A percentile compares a stretch with the other conserved stretches of the same genome.
These are phyloP conservation scores for Dunckerocampus dactyliophorus DNA, from an alignment of 2,113 vertebrate genomes.

Conservation along the genomic window DNA sequence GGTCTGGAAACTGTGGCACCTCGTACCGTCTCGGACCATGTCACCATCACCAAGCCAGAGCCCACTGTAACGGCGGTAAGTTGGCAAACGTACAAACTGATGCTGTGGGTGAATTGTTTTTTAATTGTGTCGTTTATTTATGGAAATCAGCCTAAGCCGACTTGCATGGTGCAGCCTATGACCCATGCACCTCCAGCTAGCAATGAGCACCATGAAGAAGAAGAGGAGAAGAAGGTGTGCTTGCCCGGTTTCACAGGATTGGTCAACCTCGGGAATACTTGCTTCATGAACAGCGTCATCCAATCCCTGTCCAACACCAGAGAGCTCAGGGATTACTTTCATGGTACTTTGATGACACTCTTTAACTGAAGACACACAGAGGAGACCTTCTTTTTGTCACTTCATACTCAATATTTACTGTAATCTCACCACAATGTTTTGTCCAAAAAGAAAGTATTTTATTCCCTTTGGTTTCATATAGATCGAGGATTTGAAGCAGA, in stretches of 20 bases:
- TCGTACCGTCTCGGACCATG: slow-evolving; percentile 80
- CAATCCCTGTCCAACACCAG: slow-evolving; percentile 96
- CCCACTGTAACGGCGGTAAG: slow-evolving; percentile 81
- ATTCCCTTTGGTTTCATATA: slow-evolving; percentile 43
- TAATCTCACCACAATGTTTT: background rate
- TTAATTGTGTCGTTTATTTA: background rate
- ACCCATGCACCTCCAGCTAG: slow-evolving; percentile 81
- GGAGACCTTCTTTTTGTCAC: background rate
- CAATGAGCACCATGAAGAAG: slow-evolving; percentile 83
- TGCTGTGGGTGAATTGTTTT: background rate
- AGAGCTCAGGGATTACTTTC: slow-evolving; percentile 95
- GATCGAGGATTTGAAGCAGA: slow-evolving; percentile 92
- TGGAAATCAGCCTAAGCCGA: slow-evolving; percentile 85
- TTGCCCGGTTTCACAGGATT: slow-evolving; percentile 92
- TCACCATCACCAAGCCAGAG: slow-evolving; percentile 83
- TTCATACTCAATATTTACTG: background rate
- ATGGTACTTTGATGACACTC: slow-evolving; percentile 70
- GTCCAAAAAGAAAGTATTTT: background rate
- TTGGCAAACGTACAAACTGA: background rate
- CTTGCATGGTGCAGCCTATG: slow-evolving; percentile 98
- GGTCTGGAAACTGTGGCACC: slow-evolving; percentile 80
- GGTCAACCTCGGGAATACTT: slow-evolving; percentile 96
- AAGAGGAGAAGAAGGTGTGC: slow-evolving; percentile 95
- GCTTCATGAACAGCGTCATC: slow-evolving; percentile 99
- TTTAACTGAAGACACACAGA: background rate